Base-by-base conservation (phyloP, 2,797 vertebrate genomes). In the Hyperoplus immaculatus region DNA sequence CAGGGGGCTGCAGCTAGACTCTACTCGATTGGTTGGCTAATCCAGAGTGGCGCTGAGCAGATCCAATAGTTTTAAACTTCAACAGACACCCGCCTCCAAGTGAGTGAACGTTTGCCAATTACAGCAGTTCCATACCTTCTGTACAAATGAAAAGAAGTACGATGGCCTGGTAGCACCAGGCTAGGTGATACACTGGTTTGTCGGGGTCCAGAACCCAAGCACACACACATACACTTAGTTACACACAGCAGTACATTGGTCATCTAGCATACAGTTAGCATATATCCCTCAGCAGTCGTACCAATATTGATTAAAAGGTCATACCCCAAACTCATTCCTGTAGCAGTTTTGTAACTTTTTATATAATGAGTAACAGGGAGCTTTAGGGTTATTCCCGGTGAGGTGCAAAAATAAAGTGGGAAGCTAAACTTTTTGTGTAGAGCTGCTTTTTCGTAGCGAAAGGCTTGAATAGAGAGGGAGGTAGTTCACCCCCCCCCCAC, bases 391-490 rank as follows among this genome's bases (percentile, higher is more conserved):
- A 83, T 72, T 72, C 85, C 71, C 84, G 90, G 85, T 81, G 55
- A 88, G 74, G 47, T 77, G 72, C 71, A 79, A 75, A 77, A 67
- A 84, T 77, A 76, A 84, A 90, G 50, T 72, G 57, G 64, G 50
- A 71, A 58, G 79, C 62, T 70, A 51, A 78, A 75, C 81, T 80
- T 45, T 77, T 63, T 84, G 81, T 86, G 78, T 87, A 82, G 75
- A 73, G 78, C 80, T 60, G 83, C 79, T 88, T 91, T 91, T 81
- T 84, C 50, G 63, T 77, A 67, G 84, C 90, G 82, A 18, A 83
- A 83, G 3, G 79, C 80, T 74, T 18, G 45, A 76, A 86, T 81
- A 88, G 82, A 81, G 77, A 87, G 85, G 57, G 81, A 84, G 51
- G 88, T 85, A 87, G 43, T 86, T 78, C 79, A 1, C 54, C 4